A percentile compares a stretch with the other conserved stretches of the same genome.
These are phyloP conservation scores for Myzus persicae DNA, from an alignment of 1,140 invertebrate species.

Conservation along the genomic window DNA sequence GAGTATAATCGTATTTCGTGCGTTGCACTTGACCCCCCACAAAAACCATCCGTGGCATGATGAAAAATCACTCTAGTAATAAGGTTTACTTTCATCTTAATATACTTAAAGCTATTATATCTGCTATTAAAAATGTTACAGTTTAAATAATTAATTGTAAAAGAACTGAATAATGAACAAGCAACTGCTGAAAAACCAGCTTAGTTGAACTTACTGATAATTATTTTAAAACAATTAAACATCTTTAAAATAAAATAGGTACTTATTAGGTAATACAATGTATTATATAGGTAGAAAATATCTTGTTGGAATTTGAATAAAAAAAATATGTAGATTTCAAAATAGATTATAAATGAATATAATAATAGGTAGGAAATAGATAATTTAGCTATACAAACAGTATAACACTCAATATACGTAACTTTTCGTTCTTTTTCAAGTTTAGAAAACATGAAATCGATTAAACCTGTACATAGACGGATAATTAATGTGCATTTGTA, in stretches of 20 bases:
- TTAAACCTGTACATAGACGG: background rate
- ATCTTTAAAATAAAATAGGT: background rate
- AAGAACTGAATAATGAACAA: background rate
- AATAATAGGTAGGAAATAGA: background rate
- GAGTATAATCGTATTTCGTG: conserved; percentile 35
- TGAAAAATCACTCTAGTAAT: background rate
- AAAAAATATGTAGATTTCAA: background rate
- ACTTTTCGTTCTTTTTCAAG: background rate
- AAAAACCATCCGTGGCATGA: background rate
- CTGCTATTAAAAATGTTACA: background rate
- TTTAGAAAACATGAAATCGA: background rate
- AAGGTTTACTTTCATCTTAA: background rate
- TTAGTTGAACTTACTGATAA: background rate
- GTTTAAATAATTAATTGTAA: background rate
- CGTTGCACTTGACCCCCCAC: background rate
- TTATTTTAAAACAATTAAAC: background rate
- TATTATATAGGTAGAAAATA: too few relatives aligned
- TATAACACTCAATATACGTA: background rate
- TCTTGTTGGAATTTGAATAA: background rate
- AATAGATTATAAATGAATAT: background rate
- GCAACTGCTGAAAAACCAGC: background rate
- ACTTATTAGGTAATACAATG: too few relatives aligned
- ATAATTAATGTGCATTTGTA: too few relatives aligned
- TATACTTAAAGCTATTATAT: background rate
- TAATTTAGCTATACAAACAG: background rate